A percentile compares a stretch with the other conserved stretches of the same genome.
phyloP scores from a whole-genome alignment of 2,113 vertebrate species.

The Hydrochoerus hydrochaeris region DNA sequence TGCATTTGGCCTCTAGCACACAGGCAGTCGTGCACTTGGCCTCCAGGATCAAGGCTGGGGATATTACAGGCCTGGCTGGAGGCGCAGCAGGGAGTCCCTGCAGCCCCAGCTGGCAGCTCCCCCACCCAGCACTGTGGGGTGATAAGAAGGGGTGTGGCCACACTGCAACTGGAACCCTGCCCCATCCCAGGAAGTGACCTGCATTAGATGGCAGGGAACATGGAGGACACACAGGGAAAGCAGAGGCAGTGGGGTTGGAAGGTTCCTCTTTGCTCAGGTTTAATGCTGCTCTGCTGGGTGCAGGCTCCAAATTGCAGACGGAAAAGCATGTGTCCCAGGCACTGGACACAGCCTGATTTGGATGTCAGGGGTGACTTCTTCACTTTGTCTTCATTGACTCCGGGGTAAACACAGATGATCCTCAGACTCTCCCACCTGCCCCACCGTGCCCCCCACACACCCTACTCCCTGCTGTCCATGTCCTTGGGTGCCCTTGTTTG shows the following conservation, averaged over 20 bases:
- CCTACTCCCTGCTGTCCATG: neutral
- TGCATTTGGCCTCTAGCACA: neutral
- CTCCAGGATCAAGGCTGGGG: neutral
- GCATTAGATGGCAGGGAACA: neutral
- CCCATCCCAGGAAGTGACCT: neutral
- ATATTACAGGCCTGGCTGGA: neutral
- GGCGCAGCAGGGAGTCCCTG: neutral
- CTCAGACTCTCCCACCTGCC: neutral
- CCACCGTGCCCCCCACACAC: neutral
- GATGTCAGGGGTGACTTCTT: neutral
- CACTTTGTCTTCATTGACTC: neutral
- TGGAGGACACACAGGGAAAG: too few relatives aligned
- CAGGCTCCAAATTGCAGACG: neutral
- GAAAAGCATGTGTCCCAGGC: neutral
- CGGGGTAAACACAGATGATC: fast-evolving
- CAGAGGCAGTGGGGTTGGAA: neutral
- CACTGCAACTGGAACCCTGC: neutral
- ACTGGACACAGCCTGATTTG: neutral
- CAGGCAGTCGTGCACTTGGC: neutral
- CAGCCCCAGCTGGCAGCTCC: neutral
- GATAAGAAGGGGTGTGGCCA: too few relatives aligned
- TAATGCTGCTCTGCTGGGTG: neutral
- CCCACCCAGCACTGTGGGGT: neutral
- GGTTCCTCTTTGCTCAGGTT: neutral
- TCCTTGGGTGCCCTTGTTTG: too few relatives aligned